Evolutionary conservation across 2,888 invertebrate genomes (phyloP).

Genomic region (Acrocyrtus sp.): DNA sequence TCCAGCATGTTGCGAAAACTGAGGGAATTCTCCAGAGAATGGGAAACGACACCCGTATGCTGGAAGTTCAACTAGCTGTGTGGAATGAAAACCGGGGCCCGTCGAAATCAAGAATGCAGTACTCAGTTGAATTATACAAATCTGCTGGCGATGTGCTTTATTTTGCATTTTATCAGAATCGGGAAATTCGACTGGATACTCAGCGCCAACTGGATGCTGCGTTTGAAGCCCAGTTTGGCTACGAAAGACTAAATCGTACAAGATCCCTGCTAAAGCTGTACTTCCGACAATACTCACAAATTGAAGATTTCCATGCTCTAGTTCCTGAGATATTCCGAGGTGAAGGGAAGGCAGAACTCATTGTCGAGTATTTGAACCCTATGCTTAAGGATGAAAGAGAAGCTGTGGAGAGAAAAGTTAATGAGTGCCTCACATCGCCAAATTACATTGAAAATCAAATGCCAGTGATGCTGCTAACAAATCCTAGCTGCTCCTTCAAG

Average conservation of each 20-base stretch:
- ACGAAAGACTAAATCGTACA: slow-evolving; percentile 6
- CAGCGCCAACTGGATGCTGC: slow-evolving; percentile 17
- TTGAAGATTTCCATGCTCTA: slow-evolving; percentile 37
- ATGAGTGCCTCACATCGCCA: slow-evolving; percentile 34
- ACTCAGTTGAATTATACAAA: slow-evolving; percentile 25
- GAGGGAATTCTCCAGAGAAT: slow-evolving; percentile 38
- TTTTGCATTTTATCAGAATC: slow-evolving; percentile 43
- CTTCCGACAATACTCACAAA: slow-evolving; percentile 30
- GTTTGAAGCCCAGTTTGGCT: slow-evolving; percentile 32
- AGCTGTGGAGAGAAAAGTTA: slow-evolving; percentile 26
- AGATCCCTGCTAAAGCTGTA: slow-evolving; percentile 25
- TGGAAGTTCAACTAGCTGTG: slow-evolving; percentile 28
- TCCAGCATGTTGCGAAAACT: slow-evolving; percentile 40
- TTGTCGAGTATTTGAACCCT: slow-evolving; percentile 37
- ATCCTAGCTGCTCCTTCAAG: slow-evolving; percentile 29
- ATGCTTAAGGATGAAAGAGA: slow-evolving; percentile 14
- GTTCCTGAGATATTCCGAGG: slow-evolving; percentile 36
- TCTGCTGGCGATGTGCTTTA: slow-evolving; percentile 40
- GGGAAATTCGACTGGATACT: slow-evolving; percentile 27
- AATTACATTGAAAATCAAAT: slow-evolving; percentile 48
- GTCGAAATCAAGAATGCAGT: slow-evolving; percentile 40
- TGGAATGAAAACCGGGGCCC: slow-evolving; percentile 28
- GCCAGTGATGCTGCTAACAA: slow-evolving; percentile 24
- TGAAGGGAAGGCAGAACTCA: slow-evolving; percentile 30
- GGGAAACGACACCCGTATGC: slow-evolving; percentile 26